Evolutionary conservation across 1,140 invertebrate species (phyloP), one percentile per base, ranked within the genome.

Genomic region (Drosophila albomicans): DNA sequence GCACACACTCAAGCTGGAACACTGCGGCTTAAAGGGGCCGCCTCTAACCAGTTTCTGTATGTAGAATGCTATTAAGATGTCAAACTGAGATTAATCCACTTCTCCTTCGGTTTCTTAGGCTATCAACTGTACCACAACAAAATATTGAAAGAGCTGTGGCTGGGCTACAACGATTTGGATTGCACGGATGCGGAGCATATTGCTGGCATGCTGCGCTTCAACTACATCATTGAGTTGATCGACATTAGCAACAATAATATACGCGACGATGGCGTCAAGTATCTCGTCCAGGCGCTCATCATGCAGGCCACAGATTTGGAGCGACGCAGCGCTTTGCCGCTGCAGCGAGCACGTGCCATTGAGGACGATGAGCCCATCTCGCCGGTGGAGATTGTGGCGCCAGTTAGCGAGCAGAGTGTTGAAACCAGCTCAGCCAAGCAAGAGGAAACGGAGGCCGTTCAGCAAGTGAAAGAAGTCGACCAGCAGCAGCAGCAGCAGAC

Each of bases 81-180:
- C 4, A 25, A 25, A 25, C 16, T 20, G 7, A 2, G 6, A 15
- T 48, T 25, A 25, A 8, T 51, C 5, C 10, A 54, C 28, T 32
- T n/a, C 16, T 43, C 1, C 1, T 20, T 25, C 97, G 97, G 96
- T 16, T 57, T 7, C 3, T 20, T 25, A 97, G 97, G 96, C 89
- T 95, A 95, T 82, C 96, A 96, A 13, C 93, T 98, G 10, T 97
- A 97, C 91, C 93, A 96, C 80, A 98, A 98, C 93, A 95, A 95
- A 45, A 95, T 94, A 45, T 93, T 98, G 57, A 95, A 95, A 52
- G 97, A 98, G 93, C 93, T 98, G 54, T 96, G 97, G 82, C 93
- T 98, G 74, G 96, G 96, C 58, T 96, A 98, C 91, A 98, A 98
- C 90, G 94, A 95, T 79, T 93, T 98, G 65, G 94, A 94, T 72